These are phyloP conservation scores for Chaenodraco wilsoni DNA, from an alignment of 2,797 vertebrate genomes.

Conservation along the genomic window DNA sequence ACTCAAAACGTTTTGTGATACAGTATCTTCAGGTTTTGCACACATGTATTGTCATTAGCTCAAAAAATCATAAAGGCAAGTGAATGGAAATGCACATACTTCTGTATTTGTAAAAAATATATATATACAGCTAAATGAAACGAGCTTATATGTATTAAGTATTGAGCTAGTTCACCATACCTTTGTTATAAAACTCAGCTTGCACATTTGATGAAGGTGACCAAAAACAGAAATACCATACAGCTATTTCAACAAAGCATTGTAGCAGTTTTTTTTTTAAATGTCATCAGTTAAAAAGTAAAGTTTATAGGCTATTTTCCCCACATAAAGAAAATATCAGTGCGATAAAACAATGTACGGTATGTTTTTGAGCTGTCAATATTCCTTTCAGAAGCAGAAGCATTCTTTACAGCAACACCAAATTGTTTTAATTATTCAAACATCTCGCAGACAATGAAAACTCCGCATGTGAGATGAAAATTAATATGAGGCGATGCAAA, in stretches of 20 bases:
- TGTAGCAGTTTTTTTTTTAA: neutral
- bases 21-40: neutral
- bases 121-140: neutral
- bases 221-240: neutral
- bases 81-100: too few relatives aligned
- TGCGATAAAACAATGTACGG: neutral
- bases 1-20: neutral
- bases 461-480: constrained; percentile 59
- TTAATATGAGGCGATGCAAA: constrained; percentile 66
- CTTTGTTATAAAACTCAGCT: neutral
- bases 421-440: constrained; percentile 66
- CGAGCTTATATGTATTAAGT: neutral
- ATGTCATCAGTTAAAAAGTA: neutral
- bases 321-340: neutral
- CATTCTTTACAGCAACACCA: constrained; percentile 16
- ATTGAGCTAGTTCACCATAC: neutral
- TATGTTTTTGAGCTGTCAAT: neutral
- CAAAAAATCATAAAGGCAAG: neutral
- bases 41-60: too few relatives aligned
- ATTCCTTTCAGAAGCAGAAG: neutral
- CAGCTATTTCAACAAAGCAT: neutral
- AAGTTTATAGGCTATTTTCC: neutral
- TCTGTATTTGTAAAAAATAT: too few relatives aligned
- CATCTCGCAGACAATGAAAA: constrained; percentile 49
- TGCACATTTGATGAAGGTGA: neutral